Conservation (phyloP, 2,797 vertebrate genomes). For the Masticophis lateralis region DNA sequence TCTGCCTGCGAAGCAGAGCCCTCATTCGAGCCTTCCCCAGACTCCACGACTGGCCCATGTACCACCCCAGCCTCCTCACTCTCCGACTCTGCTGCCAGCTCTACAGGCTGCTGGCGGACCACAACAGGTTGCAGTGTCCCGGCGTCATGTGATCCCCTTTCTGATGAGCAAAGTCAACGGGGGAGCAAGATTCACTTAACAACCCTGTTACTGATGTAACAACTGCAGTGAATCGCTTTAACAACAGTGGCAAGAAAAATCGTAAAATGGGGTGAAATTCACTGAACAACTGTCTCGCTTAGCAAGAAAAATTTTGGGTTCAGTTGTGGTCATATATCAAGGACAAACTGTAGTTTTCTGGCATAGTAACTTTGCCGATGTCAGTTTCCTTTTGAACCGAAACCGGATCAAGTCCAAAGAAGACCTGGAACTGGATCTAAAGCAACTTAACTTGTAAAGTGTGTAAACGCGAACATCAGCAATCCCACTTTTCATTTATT, state of each 20-base stretch:
- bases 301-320: neutral
- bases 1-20: too few species aligned
- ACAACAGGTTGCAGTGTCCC: too few species aligned
- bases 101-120: too few species aligned
- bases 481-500: neutral
- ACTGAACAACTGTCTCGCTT: neutral
- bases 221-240: too few species aligned
- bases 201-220: neutral
- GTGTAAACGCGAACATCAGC: too few species aligned
- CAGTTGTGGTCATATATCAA: neutral
- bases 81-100: too few species aligned
- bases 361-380: neutral
- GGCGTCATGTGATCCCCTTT: neutral
- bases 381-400: neutral
- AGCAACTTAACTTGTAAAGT: neutral
- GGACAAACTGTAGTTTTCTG: neutral
- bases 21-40: too few species aligned
- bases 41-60: too few species aligned
- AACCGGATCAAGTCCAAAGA: neutral
- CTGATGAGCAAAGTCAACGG: too few species aligned
- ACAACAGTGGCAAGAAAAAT: neutral
- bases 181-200: neutral
- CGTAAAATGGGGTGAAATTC: neutral
- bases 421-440: neutral
- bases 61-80: too few species aligned